phyloP scores from a whole-genome alignment of 2,113 vertebrate genomes.

The Stomatorhinus ivindoensis region DNA sequence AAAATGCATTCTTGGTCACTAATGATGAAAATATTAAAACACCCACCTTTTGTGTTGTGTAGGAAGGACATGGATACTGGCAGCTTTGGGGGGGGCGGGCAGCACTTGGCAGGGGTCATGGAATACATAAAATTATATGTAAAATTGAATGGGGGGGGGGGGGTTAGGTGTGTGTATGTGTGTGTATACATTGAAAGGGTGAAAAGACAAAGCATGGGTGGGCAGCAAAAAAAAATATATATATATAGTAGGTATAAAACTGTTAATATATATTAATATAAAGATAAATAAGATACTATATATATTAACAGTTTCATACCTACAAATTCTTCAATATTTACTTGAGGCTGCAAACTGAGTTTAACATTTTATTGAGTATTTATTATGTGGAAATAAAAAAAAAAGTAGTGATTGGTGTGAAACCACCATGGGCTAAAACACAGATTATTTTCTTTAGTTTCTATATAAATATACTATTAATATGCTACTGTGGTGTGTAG shows the following conservation, averaged over 20 bases:
- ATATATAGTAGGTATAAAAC: background rate
- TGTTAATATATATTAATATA: background rate
- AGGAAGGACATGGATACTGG: background rate
- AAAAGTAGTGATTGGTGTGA: conserved; percentile 43
- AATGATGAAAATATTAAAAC: background rate
- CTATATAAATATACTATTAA: background rate
- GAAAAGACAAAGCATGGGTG: background rate
- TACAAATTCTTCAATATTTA: conserved; percentile 29
- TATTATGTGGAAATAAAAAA: conserved; percentile 38
- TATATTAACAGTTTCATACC: background rate
- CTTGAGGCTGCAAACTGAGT: conserved; percentile 37
- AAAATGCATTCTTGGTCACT: background rate
- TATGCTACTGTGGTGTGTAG: background rate
- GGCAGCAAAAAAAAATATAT: background rate
- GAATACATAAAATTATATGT: background rate
- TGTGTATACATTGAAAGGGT: background rate
- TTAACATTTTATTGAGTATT: conserved; percentile 52
- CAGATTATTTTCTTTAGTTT: background rate
- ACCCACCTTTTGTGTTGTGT: background rate
- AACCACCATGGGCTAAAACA: conserved; percentile 39
- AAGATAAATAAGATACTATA: too few relatives aligned
- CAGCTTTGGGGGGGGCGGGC: background rate
- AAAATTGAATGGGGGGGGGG: background rate
- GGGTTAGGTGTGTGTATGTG: background rate
- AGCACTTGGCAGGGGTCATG: background rate